A percentile compares a stretch with the other conserved stretches of the same genome.
phyloP scores from a whole-genome alignment of 2,113 vertebrate species.

The Bubo blakistoni region DNA sequence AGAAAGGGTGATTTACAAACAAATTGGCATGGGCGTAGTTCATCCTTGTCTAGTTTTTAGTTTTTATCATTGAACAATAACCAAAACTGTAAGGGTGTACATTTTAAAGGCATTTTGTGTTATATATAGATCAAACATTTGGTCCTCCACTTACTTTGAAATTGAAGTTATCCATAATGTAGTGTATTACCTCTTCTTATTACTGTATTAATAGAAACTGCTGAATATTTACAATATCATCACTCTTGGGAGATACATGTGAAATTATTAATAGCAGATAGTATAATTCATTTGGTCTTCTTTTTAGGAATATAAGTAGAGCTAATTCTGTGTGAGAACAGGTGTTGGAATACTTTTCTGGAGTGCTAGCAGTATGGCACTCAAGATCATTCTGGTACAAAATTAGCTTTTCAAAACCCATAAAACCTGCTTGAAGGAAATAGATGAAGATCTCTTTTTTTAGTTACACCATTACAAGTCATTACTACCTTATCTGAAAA shows the following conservation, averaged over 20 bases:
- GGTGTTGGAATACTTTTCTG: constrained; percentile 18
- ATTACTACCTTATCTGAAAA: not conserved
- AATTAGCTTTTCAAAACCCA: constrained; percentile 11
- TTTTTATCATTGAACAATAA: not conserved
- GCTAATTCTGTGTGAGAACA: constrained; percentile 15
- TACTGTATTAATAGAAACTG: not conserved
- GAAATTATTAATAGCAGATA: constrained; percentile 22
- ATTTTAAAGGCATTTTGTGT: not conserved
- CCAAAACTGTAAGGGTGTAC: not conserved
- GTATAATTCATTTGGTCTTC: constrained; percentile 4
- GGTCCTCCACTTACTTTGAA: not conserved
- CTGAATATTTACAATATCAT: not conserved
- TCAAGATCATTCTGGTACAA: constrained; percentile 21
- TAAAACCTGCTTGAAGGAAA: not conserved
- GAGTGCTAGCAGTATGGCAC: not conserved
- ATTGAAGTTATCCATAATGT: not conserved
- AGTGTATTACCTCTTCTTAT: not conserved
- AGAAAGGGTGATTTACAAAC: not conserved
- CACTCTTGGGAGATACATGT: not conserved
- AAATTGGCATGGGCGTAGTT: not conserved
- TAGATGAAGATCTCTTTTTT: not conserved
- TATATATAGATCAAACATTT: not conserved
- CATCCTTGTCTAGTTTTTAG: not conserved
- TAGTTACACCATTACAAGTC: not conserved
- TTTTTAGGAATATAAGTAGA: constrained; percentile 19